Evolutionary conservation across 1,140 invertebrate genomes (phyloP).

Genomic region (Drosophila willistoni): DNA sequence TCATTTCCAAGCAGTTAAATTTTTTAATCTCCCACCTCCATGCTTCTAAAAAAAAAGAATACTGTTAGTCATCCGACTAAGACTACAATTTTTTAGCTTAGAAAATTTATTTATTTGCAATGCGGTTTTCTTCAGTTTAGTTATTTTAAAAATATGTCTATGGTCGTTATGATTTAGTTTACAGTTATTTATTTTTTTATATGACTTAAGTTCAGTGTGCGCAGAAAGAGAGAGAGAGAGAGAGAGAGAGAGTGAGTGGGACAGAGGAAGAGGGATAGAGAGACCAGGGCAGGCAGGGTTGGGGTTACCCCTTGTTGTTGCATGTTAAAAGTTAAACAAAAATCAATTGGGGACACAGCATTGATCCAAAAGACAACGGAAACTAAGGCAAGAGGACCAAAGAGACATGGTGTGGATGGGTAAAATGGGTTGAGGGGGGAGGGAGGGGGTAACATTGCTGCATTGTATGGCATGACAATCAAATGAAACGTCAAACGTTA

Average conservation of each 20-base stretch:
- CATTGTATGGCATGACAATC: conserved; percentile 72
- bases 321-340: conserved; percentile 77
- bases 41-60: too few species aligned
- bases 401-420: conserved; percentile 10
- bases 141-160: not conserved
- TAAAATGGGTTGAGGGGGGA: not conserved
- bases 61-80: too few species aligned
- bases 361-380: conserved; percentile 63
- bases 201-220: not conserved
- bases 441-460: conserved; percentile 17
- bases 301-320: conserved; percentile 56
- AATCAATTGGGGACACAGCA: conserved; percentile 80
- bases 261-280: too few species aligned
- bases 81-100: too few species aligned
- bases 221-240: too few species aligned
- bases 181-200: not conserved
- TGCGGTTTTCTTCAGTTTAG: too few species aligned
- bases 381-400: conserved; percentile 29
- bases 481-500: conserved; percentile 74
- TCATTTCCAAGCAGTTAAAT: too few species aligned
- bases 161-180: not conserved
- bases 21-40: too few species aligned
- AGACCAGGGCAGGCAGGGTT: not conserved
- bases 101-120: too few species aligned
- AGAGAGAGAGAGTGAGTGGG: too few species aligned